A percentile compares a stretch with the other conserved stretches of the same genome.
Evolutionary conservation across 2,797 vertebrate genomes (phyloP).

Genomic region (Heteromormyrus szaboi): DNA sequence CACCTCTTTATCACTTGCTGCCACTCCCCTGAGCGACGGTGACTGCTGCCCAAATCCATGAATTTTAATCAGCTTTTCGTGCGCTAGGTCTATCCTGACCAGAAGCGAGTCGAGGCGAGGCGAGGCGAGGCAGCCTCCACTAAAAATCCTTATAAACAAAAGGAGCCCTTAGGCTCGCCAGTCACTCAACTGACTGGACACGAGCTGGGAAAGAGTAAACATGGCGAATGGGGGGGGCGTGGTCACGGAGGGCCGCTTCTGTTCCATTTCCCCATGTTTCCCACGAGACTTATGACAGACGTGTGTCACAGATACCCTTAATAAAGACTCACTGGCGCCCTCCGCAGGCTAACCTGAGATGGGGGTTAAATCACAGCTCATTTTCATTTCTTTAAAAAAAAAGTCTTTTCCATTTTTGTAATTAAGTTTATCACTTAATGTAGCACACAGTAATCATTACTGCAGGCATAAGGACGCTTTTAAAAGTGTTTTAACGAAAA

Average conservation of each 20-base stretch:
- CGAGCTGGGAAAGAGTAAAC: background rate
- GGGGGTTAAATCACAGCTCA: background rate
- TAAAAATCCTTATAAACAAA: conserved; percentile 50
- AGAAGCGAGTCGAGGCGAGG: background rate
- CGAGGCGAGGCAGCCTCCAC: conserved; percentile 17
- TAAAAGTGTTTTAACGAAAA: background rate
- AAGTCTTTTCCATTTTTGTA: background rate
- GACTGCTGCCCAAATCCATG: conserved; percentile 49
- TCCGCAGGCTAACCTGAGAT: background rate
- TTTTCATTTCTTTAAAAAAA: background rate
- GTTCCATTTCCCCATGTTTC: background rate
- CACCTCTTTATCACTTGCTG: conserved; percentile 37
- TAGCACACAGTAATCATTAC: background rate
- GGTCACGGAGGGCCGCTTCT: background rate
- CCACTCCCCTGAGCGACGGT: conserved; percentile 38
- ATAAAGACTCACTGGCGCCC: background rate
- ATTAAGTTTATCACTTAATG: background rate
- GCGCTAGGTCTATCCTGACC: conserved; percentile 43
- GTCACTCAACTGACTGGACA: conserved; percentile 23
- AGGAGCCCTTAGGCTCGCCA: conserved; percentile 20
- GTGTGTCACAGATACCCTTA: background rate
- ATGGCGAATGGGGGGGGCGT: background rate
- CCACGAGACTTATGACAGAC: background rate
- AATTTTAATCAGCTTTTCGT: conserved; percentile 52
- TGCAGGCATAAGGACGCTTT: background rate